Evolutionary conservation across 1,140 invertebrate species (phyloP), one percentile per base, ranked within the genome.

Genomic region (Saccostrea cuccullata): DNA sequence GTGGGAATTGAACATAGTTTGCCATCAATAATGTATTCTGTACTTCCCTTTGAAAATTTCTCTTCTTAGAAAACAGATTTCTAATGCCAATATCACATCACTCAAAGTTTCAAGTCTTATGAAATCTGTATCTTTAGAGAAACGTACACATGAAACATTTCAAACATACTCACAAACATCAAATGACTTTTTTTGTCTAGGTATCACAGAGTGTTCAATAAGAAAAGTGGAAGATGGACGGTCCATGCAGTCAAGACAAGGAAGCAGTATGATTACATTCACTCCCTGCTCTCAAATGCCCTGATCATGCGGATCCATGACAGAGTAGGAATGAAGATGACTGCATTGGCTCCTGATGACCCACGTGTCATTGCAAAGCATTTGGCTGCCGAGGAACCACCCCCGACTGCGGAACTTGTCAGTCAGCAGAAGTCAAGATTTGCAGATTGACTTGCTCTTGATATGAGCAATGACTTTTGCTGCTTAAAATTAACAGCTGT

Each of bases 191-290:
- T 9, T 84, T 84, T 20, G 40, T 47, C 23, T 84, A 84, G 30
- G 82, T 84, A 84, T 55, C 82, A 84, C 82, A 40, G 47, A 55
- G 47, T 55, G 2, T 84, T 36, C 82, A 84, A 84, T 40, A 84
- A 84, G n/a, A 84, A 84, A 84, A 47, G 36, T 23, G 82, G 23
- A 55, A 2, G 30, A 55, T 84, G 82, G 82, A 47, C 82, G 2
- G 82, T 55, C 8, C 36, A 47, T 47, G 82, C 20, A 15, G 15
- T 84, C 2, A 84, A 55, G 20, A 55, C 20, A n/a, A 84, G 47
- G n/a, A 84, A 84, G 20, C 1, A 40, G 15, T 84, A 84, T 40
- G 55, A 55, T 23, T 84, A 47, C 47, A 84, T 84, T n/a, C 23
- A 40, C 5, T 26, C 13, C 15, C 30, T 84, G 2, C 82, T 84